Evolutionary conservation across 2,113 vertebrate genomes (phyloP).

Genomic region (Anguilla rostrata): DNA sequence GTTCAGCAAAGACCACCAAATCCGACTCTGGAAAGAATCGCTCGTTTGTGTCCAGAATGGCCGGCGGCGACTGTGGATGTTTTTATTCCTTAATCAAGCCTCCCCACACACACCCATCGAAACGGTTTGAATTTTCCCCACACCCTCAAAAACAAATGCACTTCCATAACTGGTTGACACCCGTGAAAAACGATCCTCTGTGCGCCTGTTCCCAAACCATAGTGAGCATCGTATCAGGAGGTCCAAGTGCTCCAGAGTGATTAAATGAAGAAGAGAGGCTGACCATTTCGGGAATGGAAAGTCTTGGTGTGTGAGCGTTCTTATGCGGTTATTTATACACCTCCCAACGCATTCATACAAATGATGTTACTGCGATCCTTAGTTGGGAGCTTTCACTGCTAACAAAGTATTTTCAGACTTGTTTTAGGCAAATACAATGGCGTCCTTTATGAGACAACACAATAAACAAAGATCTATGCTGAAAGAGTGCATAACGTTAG

Average conservation of each 20-base stretch:
- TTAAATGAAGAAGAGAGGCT: slow-evolving; percentile 10
- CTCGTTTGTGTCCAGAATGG: not conserved
- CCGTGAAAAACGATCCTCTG: slow-evolving; percentile 13
- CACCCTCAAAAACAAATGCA: slow-evolving; percentile 8
- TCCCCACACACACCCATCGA: not conserved
- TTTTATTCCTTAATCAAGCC: not conserved
- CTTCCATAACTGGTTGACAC: not conserved
- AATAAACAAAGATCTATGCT: not conserved
- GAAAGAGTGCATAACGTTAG: not conserved
- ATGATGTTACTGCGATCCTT: not conserved
- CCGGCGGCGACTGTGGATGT: not conserved
- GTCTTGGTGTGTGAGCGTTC: not conserved
- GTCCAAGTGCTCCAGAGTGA: not conserved
- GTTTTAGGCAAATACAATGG: not conserved
- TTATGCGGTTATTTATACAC: slow-evolving; percentile 15
- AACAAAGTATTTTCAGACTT: not conserved
- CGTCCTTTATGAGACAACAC: not conserved
- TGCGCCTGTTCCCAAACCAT: slow-evolving; percentile 1
- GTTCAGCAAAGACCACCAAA: not conserved
- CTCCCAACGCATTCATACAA: not conserved
- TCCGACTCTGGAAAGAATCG: not conserved
- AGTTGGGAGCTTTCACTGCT: not conserved
- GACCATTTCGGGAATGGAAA: slow-evolving; percentile 31
- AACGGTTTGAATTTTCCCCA: not conserved
- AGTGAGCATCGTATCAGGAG: not conserved